Percentiles rank a stretch among this genome's conserved stretches.
phyloP scores from a whole-genome alignment of 37 sponge, comb jelly and placozoan genomes.

The Dysidea cf. avara region DNA sequence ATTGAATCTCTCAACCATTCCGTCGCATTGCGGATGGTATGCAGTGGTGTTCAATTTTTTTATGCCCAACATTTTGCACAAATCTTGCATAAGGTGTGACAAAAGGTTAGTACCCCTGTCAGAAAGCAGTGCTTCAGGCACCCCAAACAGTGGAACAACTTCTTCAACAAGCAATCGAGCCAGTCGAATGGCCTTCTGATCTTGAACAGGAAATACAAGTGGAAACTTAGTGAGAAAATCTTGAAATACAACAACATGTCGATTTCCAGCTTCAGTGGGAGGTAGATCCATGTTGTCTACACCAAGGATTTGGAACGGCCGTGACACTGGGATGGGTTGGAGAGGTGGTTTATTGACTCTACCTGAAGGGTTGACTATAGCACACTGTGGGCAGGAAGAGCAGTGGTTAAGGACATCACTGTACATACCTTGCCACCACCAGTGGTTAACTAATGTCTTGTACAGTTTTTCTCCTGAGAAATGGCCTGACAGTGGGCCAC shows the following conservation, averaged over 20 bases:
- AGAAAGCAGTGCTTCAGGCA: too few species aligned
- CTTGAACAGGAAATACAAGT: slow-evolving; percentile 33
- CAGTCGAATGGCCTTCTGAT: slow-evolving; percentile 50
- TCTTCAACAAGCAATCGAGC: slow-evolving; percentile 24
- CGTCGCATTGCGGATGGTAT: too few species aligned
- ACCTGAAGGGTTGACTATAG: slow-evolving; percentile 9
- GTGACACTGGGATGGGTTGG: slow-evolving; percentile 46
- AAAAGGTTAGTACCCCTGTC: slow-evolving; percentile 48
- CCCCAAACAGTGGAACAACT: slow-evolving; percentile 46
- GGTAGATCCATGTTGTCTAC: slow-evolving; percentile 57
- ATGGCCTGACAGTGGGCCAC: slow-evolving; percentile 40
- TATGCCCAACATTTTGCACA: slow-evolving; percentile 16
- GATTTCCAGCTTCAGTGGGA: slow-evolving; percentile 5
- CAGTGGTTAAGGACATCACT: slow-evolving; percentile 8
- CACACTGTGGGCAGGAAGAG: slow-evolving; percentile 51
- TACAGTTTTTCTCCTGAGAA: slow-evolving; percentile 41
- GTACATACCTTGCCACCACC: slow-evolving; percentile 71
- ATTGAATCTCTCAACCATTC: too few species aligned
- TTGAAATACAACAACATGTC: slow-evolving; percentile 49
- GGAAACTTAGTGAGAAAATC: slow-evolving; percentile 66
- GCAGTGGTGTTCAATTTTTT: slow-evolving; percentile 42
- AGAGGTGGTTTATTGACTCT: slow-evolving; percentile 19
- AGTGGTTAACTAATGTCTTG: slow-evolving; percentile 1
- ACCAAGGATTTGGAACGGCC: slow-evolving; percentile 55
- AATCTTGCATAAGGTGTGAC: slow-evolving; percentile 39